These are phyloP conservation scores for Pseudococcus longispinus DNA, from an alignment of 2,888 invertebrate species.

Conservation along the genomic window DNA sequence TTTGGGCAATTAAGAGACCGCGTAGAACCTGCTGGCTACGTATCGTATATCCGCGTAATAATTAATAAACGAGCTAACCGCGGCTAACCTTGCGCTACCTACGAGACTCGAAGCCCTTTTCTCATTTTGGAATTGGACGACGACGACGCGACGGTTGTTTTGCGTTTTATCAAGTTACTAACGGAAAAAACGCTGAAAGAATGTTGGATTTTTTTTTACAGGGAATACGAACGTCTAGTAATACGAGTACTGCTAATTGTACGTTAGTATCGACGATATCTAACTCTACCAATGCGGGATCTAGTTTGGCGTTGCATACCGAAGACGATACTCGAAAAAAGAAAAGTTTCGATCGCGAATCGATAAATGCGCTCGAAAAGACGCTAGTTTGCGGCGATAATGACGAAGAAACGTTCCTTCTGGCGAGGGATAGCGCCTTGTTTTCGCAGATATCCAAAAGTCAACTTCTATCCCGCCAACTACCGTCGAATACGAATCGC, in stretches of 20 bases:
- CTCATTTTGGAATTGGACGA: too few species aligned
- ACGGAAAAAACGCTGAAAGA: too few species aligned
- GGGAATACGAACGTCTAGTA: neutral
- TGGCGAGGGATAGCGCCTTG: constrained; percentile 72
- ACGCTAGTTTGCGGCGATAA: neutral
- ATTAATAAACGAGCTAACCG: too few species aligned
- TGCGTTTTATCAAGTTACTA: too few species aligned
- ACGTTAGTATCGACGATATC: neutral
- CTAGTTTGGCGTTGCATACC: neutral
- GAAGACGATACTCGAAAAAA: neutral
- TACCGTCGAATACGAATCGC: constrained; percentile 43
- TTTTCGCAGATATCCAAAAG: constrained; percentile 73
- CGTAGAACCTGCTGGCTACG: too few species aligned
- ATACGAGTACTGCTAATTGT: neutral
- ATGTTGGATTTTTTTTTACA: neutral
- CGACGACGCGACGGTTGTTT: too few species aligned
- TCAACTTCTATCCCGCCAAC: neutral
- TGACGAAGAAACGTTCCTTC: constrained; percentile 66
- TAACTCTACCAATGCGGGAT: neutral
- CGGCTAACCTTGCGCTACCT: too few species aligned
- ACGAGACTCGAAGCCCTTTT: too few species aligned
- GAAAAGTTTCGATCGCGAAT: neutral
- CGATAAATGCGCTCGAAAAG: neutral
- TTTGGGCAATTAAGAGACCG: too few species aligned
- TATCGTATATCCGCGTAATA: too few species aligned